Conservation (phyloP, 2,113 vertebrate genomes). For the Gymnocephalus cernua region DNA sequence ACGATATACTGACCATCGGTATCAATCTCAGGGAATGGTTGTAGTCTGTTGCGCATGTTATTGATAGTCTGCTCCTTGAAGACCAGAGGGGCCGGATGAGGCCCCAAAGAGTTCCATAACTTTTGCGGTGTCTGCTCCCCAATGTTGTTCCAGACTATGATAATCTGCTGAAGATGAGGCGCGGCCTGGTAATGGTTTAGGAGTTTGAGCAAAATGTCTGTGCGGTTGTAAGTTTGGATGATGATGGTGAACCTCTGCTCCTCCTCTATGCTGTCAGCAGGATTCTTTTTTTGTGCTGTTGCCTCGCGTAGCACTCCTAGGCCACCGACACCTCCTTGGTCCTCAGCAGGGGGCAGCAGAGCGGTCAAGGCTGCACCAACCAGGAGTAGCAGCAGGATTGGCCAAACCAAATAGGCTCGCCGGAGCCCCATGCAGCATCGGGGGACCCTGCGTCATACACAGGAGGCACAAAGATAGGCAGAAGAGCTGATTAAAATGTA, state of each 20-base stretch:
- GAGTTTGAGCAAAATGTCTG: constrained; percentile 91
- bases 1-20: constrained; percentile 85
- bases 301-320: constrained; percentile 57
- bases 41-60: constrained; percentile 93
- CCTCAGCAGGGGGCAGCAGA: constrained; percentile 73
- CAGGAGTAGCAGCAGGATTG: constrained; percentile 76
- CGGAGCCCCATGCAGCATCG: constrained; percentile 51
- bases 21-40: constrained; percentile 90
- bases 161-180: constrained; percentile 88
- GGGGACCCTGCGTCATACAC: constrained; percentile 47
- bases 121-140: constrained; percentile 87
- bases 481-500: not conserved
- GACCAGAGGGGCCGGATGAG: constrained; percentile 91
- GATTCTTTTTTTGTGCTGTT: not conserved
- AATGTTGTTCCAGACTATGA: constrained; percentile 96
- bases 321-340: constrained; percentile 35
- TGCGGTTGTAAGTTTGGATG: constrained; percentile 95
- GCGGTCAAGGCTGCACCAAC: constrained; percentile 76
- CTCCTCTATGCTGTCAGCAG: constrained; percentile 49
- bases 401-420: constrained; percentile 55
- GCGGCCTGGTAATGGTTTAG: constrained; percentile 96
- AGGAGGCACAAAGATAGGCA: not conserved
- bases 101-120: constrained; percentile 91
- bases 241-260: constrained; percentile 89
- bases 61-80: constrained; percentile 92